phyloP scores from a whole-genome alignment of 1,140 invertebrate genomes.

The Drosophila parabipectinata region DNA sequence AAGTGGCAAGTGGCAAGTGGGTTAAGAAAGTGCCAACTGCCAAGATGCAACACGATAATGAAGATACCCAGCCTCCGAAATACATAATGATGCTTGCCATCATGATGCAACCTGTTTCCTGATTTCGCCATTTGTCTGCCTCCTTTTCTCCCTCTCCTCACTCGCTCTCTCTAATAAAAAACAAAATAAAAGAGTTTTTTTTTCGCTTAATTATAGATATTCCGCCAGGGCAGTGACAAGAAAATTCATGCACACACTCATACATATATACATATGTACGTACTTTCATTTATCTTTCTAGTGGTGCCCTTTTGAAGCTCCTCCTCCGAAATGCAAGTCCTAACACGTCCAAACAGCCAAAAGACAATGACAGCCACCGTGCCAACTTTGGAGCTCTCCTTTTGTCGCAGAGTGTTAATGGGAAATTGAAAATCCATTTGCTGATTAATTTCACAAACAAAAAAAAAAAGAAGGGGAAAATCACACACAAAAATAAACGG shows the following conservation, averaged over 20 bases:
- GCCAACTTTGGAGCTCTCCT: conserved; percentile 21
- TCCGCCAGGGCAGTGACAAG: conserved; percentile 54
- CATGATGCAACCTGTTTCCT: conserved; percentile 60
- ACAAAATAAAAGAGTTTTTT: conserved; percentile 33
- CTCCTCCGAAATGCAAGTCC: not conserved
- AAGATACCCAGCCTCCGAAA: conserved; percentile 7
- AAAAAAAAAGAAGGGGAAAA: conserved; percentile 5
- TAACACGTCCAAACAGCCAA: not conserved
- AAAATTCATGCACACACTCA: conserved; percentile 47
- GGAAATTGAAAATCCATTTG: conserved; percentile 81
- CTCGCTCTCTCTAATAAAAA: not conserved
- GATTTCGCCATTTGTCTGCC: conserved; percentile 36
- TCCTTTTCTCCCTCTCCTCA: conserved; percentile 4
- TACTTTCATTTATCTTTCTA: conserved; percentile 5
- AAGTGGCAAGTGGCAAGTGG: conserved; percentile 29
- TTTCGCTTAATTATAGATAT: conserved; percentile 73
- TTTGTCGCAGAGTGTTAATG: conserved; percentile 65
- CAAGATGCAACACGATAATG: conserved; percentile 6
- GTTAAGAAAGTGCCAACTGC: conserved; percentile 5
- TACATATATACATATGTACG: not conserved
- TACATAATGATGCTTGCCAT: not conserved
- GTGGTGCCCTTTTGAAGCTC: conserved; percentile 1
- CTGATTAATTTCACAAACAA: conserved; percentile 74
- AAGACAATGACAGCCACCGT: conserved; percentile 28
- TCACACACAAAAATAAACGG: no score